Percentiles rank a stretch among this genome's conserved stretches.
Conservation (phyloP, 2,888 invertebrate species). For the Agriopis leucophaearia region DNA sequence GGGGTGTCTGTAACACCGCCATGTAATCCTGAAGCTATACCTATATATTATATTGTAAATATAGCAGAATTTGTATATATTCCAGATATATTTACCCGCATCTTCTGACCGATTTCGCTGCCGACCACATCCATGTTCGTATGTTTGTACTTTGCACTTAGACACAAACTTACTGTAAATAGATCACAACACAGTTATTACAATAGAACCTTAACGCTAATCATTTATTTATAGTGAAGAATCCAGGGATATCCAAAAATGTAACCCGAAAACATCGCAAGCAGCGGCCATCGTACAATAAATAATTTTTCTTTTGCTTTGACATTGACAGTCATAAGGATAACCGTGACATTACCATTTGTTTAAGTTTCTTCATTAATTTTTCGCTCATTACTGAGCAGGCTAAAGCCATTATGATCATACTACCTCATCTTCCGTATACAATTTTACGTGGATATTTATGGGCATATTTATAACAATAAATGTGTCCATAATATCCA, state of each 20-base stretch:
- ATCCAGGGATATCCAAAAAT: background rate
- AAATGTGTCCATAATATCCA: too few relatives aligned
- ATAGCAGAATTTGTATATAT: slow-evolving; percentile 50
- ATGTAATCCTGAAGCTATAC: background rate
- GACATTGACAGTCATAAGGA: background rate
- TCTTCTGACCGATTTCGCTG: slow-evolving; percentile 94
- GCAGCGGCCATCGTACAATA: background rate
- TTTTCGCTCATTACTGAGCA: background rate
- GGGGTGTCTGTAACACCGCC: background rate
- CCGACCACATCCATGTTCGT: slow-evolving; percentile 91
- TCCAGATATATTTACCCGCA: slow-evolving; percentile 88
- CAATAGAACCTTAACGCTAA: slow-evolving; percentile 14
- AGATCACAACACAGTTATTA: slow-evolving; percentile 6
- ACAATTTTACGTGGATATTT: too few relatives aligned
- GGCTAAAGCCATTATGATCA: too few relatives aligned
- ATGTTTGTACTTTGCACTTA: slow-evolving; percentile 39
- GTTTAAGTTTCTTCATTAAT: background rate
- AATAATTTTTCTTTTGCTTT: background rate
- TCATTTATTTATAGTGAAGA: background rate
- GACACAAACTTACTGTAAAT: slow-evolving; percentile 38
- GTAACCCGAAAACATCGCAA: background rate
- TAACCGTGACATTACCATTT: slow-evolving; percentile 1
- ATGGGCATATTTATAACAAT: too few relatives aligned
- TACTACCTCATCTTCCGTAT: too few relatives aligned
- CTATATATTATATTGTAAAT: slow-evolving; percentile 8